Conservation (phyloP, 2,113 vertebrate genomes). For the Bothrops jararaca region DNA sequence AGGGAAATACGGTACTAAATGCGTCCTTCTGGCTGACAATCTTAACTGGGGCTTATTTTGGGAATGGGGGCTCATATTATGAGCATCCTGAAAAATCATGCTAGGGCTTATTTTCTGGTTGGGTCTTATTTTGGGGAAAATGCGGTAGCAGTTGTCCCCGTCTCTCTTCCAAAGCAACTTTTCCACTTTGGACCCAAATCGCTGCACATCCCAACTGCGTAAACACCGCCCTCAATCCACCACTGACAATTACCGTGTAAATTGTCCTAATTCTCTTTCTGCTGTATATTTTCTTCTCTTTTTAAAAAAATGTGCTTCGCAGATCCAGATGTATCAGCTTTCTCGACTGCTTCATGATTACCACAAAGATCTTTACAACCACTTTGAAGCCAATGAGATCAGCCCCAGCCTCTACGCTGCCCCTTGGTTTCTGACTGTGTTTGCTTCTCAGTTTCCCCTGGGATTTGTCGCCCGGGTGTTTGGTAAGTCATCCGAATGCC, state of each 20-base stretch:
- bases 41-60: too few species aligned
- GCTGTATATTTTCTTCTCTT: neutral
- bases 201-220: too few species aligned
- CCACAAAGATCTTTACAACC: conserved; percentile 77
- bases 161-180: too few species aligned
- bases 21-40: too few species aligned
- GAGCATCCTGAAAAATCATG: too few species aligned
- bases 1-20: too few species aligned
- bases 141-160: too few species aligned
- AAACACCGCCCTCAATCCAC: neutral
- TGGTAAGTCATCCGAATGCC: conserved; percentile 61
- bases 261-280: neutral
- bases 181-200: too few species aligned
- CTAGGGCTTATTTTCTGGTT: too few species aligned
- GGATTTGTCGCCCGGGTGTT: conserved; percentile 83
- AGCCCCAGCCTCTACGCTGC: conserved; percentile 82
- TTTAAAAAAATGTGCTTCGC: conserved; percentile 13
- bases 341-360: conserved; percentile 81
- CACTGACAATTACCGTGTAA: rapidly evolving
- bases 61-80: too few species aligned
- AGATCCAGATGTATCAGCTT: conserved; percentile 86
- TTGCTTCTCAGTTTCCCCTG: conserved; percentile 80
- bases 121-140: too few species aligned
- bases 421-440: conserved; percentile 82
- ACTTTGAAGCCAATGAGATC: conserved; percentile 79